Evolutionary conservation across 2,888 invertebrate genomes (phyloP), one percentile per base, ranked within the genome.

Genomic region (Esperia sulphurella): DNA sequence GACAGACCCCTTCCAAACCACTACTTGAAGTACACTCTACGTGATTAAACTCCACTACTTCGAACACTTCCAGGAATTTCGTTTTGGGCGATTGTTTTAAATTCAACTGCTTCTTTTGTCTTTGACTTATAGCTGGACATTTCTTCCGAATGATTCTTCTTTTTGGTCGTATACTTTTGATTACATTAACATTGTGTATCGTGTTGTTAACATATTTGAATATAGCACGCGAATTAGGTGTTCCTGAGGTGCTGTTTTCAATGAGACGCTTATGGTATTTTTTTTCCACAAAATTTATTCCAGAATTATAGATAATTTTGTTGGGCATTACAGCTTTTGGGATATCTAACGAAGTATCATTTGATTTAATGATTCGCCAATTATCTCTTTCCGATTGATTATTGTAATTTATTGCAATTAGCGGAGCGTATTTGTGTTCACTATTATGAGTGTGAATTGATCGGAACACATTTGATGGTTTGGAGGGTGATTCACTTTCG

Each of bases 11-110:
- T 65, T 93, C 92, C 59, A 94, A 87, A 5, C 92, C 87, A 58
- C 79, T 88, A 29, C 79, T 86, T 0, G 91, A 88, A 10, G 72
- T 72, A 67, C 95, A 95, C 14, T 90, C 75, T 1, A 87, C 91
- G 65, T 95, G 94, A 43, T 92, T 90, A 68, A 95, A 94, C 65
- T 93, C 90, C 6, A 95, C 91, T 8, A 95, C 91, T 53, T 94
- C 92, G 60, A 95, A 94, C 8, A 95, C 83, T 68, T 93, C 94
- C 41, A 95, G 81, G 64, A 95, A 92, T 37, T 90, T 68, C 21
- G 65, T 58, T 40, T 58, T 74, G 5, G 54, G 39, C 14, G 46
- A 53, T 43, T 54, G 48, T 21, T 58, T 60, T n/a, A 39, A 45
- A 14, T 46, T 45, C 5, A 59, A 39, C 35, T 53, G 55, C 37